phyloP scores from a whole-genome alignment of 1,140 invertebrate species.

The Orchesella cincta region DNA sequence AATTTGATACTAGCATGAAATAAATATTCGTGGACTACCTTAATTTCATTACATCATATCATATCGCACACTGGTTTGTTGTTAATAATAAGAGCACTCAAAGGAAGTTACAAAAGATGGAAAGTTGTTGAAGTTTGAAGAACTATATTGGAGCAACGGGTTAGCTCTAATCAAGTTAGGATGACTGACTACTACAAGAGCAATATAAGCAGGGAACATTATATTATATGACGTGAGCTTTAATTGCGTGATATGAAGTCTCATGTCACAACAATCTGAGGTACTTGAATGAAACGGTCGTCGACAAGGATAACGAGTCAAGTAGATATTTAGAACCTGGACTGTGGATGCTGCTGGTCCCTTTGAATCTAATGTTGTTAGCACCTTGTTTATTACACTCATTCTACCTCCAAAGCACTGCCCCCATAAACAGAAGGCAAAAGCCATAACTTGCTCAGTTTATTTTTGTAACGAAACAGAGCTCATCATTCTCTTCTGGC shows the following conservation, averaged over 20 bases:
- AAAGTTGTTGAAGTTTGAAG: neutral
- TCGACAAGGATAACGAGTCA: conserved; percentile 26
- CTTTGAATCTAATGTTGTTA: neutral
- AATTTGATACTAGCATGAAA: conserved; percentile 47
- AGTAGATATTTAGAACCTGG: neutral
- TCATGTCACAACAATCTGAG: neutral
- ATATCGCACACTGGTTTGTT: neutral
- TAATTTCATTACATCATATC: conserved; percentile 1
- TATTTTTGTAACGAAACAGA: neutral
- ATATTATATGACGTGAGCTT: conserved; percentile 7
- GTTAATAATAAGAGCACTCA: neutral
- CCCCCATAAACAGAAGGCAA: too few relatives aligned
- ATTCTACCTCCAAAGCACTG: too few relatives aligned
- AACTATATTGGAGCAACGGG: too few relatives aligned
- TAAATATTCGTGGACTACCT: neutral
- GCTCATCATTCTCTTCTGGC: neutral
- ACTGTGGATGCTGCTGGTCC: neutral
- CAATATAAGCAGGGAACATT: neutral
- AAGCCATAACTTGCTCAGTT: neutral
- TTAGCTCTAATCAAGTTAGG: neutral
- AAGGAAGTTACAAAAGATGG: neutral
- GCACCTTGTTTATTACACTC: conserved; percentile 4
- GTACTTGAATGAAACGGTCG: neutral
- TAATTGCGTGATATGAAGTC: conserved; percentile 28
- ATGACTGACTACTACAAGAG: neutral